phyloP scores from a whole-genome alignment of 2,797 vertebrate species.

The Enteromius treurensis region DNA sequence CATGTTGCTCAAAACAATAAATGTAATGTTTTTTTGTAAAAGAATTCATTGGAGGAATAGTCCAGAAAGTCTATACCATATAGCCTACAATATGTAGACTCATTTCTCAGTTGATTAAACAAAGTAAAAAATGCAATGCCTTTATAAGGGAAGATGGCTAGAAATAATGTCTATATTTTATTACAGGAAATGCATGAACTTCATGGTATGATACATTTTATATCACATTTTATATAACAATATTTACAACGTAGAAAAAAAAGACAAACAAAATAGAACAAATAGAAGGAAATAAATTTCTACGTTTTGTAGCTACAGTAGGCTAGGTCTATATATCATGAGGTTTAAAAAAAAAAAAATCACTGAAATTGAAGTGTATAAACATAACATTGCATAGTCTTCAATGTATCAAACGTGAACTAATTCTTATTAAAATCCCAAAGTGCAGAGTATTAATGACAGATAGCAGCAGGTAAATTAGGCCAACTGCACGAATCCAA shows the following conservation, averaged over 20 bases:
- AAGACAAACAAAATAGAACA: not conserved
- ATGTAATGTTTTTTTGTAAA: not conserved
- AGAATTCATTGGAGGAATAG: not conserved
- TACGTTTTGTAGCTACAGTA: not conserved
- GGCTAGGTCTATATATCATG: not conserved
- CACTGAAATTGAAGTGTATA: not conserved
- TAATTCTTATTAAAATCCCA: not conserved
- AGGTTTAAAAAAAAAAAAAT: too few species aligned
- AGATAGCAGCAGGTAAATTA: not conserved
- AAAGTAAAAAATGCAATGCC: not conserved
- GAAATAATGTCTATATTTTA: not conserved
- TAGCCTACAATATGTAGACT: not conserved
- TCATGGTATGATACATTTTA: not conserved
- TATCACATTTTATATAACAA: not conserved
- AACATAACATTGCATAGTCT: not conserved
- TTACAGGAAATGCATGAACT: not conserved
- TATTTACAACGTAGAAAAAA: not conserved
- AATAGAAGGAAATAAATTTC: not conserved
- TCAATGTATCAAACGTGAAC: not conserved
- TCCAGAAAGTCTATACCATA: not conserved
- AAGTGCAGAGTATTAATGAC: not conserved
- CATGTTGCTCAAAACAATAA: constrained; percentile 25
- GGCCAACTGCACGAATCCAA: not conserved
- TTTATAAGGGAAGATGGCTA: not conserved
- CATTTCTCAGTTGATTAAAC: not conserved